These are phyloP conservation scores for Muscicapa comitata DNA, from an alignment of 2,797 vertebrate species.

Conservation along the genomic window DNA sequence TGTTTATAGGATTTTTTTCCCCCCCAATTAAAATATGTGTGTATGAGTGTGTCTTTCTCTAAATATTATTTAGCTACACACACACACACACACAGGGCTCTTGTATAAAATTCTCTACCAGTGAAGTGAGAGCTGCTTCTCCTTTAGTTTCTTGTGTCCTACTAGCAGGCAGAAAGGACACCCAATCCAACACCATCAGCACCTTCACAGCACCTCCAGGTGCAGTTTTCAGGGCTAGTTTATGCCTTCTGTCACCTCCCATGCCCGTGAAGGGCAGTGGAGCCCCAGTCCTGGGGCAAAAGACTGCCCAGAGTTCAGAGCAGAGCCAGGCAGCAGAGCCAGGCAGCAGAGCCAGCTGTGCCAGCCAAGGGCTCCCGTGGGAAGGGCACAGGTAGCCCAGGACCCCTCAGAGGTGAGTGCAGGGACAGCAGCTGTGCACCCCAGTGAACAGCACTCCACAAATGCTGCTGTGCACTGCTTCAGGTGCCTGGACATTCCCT, in stretches of 20 bases:
- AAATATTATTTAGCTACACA: neutral
- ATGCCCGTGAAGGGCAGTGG: fast-evolving
- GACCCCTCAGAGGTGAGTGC: neutral
- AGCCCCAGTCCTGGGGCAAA: neutral
- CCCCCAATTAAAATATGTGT: constrained; percentile 1
- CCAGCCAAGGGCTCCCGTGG: fast-evolving
- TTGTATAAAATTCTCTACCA: neutral
- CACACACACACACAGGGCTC: neutral
- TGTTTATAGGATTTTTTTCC: constrained; percentile 3
- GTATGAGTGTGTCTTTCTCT: neutral
- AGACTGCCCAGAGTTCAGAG: fast-evolving
- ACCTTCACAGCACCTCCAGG: neutral
- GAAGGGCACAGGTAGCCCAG: neutral
- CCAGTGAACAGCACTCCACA: neutral
- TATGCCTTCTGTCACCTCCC: neutral
- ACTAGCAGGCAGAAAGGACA: neutral
- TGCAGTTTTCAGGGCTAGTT: neutral
- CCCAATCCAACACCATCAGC: neutral
- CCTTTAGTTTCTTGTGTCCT: neutral
- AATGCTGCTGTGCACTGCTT: neutral
- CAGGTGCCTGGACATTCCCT: neutral
- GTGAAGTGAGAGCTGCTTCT: neutral
- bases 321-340: neutral
- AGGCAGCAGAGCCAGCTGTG: neutral
- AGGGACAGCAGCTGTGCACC: neutral